These are phyloP conservation scores for Florisuga fusca DNA, from an alignment of 2,797 vertebrate genomes.

Conservation along the genomic window DNA sequence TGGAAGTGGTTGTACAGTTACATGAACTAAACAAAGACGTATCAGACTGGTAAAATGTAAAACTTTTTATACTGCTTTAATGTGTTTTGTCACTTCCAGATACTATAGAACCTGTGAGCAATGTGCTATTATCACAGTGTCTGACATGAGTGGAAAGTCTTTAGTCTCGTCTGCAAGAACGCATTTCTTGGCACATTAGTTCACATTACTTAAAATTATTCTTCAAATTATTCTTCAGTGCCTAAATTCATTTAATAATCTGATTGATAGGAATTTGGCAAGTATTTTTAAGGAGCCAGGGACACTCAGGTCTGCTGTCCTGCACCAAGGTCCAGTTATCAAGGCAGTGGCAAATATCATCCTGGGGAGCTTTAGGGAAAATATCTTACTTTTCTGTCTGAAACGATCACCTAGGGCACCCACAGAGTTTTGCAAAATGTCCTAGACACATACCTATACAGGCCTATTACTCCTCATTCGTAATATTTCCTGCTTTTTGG, in stretches of 20 bases:
- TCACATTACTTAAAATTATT: neutral
- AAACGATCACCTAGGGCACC: neutral
- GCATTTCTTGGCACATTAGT: neutral
- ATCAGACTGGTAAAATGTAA: neutral
- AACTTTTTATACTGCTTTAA: neutral
- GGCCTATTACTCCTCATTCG: neutral
- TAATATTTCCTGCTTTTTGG: neutral
- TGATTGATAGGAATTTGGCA: neutral
- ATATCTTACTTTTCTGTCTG: neutral
- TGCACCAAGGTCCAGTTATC: neutral
- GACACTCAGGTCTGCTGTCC: neutral
- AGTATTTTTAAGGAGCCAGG: neutral
- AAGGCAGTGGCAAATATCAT: neutral
- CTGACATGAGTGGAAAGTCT: neutral
- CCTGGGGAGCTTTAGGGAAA: neutral
- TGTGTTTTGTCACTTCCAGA: neutral
- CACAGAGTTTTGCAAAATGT: neutral
- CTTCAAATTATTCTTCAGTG: neutral
- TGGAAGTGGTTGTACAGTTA: neutral
- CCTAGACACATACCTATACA: neutral
- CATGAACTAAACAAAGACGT: neutral
- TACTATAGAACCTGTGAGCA: neutral
- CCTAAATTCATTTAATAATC: neutral
- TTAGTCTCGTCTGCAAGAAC: neutral
- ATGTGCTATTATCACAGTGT: accelerated